Evolutionary conservation across 1,140 invertebrate species (phyloP), one percentile per base, ranked within the genome.

Genomic region (Pinna nobilis): DNA sequence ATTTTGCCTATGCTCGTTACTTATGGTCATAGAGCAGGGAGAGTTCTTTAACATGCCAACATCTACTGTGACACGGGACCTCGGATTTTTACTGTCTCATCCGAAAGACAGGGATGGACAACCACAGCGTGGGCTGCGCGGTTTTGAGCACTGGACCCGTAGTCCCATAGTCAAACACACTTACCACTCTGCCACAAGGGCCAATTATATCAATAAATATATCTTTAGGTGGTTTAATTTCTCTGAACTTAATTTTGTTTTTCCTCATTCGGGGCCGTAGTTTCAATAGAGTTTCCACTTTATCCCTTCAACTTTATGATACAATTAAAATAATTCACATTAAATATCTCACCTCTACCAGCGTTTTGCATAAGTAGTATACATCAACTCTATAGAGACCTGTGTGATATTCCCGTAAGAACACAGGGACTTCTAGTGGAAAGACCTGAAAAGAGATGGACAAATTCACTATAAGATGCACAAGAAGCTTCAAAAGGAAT

Each of bases 301-400:
- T 20, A n/a, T 7, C 0, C 23, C 13, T 7, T 6, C 50, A n/a
- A 23, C 23, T 23, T 1, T 23, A 53, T 5, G n/a, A n/a, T 13
- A 5, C 18, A 20, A 53, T 5, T 20, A 53, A 28, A 53, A 15
- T 13, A 13, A 9, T 53, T 0, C 3, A 20, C 18, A 53, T 13
- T 30, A n/a, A 13, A n/a, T 33, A 25, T 41, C 70, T 49, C 37
- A 95, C 91, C 87, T 98, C 96, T 0, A 96, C 95, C 28, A 98
- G 81, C 0, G 94, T 96, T 90, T 98, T 99, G 65, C 94, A 94
- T 15, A 98, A 86, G 89, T 98, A 99, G 86, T 98, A 99, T 0
- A 97, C 93, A 80, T 97, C 96, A 0, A 94, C 94, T 47, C 97
- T 91, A 84, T 99, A 99, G 91, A 98, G 94, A 30, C 96, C 96